A percentile compares a stretch with the other conserved stretches of the same genome.
Conservation (phyloP, 23 tunicate species). For the Ascidia mentula region DNA sequence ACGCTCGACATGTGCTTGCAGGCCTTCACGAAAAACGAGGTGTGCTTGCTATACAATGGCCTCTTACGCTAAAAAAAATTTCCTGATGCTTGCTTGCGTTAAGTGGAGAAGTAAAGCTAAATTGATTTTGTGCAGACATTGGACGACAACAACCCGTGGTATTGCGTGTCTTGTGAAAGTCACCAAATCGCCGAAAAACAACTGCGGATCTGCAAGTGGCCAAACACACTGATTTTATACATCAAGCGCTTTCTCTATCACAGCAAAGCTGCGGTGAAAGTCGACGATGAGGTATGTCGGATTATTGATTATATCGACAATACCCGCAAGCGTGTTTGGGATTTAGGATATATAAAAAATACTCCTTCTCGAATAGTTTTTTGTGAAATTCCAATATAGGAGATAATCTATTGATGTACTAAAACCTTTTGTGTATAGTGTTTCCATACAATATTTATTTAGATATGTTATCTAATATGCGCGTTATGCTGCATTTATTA, state of each 20-base stretch:
- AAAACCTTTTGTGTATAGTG: no score
- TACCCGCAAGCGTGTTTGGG: no score
- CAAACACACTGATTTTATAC: constrained; percentile 52
- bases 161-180: constrained; percentile 41
- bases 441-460: no score
- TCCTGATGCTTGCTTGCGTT: not conserved
- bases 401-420: no score
- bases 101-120: not conserved
- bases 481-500: no score
- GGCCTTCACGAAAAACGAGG: constrained; percentile 41
- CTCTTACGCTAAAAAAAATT: no score
- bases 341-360: no score
- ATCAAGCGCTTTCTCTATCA: constrained; percentile 61
- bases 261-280: constrained; percentile 64
- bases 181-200: constrained; percentile 56
- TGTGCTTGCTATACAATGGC: not conserved
- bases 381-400: no score
- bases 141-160: constrained; percentile 61
- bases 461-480: no score
- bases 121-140: constrained; percentile 18
- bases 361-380: no score
- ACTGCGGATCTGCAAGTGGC: constrained; percentile 58
- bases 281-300: constrained; percentile 56
- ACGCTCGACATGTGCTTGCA: constrained; percentile 40
- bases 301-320: no score